Evolutionary conservation across 2,888 invertebrate species (phyloP).

Genomic region (Heliconius aoede): DNA sequence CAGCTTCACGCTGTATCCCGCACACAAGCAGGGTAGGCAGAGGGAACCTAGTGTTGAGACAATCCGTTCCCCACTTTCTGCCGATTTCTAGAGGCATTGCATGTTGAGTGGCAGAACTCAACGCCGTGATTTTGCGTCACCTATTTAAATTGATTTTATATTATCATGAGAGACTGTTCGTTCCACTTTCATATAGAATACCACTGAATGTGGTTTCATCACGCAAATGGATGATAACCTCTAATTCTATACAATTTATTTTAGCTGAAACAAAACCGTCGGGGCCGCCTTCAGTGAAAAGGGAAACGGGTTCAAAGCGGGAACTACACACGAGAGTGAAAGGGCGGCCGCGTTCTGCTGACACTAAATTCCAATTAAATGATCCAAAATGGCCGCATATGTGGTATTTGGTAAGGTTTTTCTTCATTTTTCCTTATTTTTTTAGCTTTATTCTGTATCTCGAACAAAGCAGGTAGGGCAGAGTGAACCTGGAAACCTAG

Average conservation of each 20-base stretch:
- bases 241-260: conserved; percentile 43
- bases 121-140: too few species aligned
- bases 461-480: too few species aligned
- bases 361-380: conserved; percentile 84
- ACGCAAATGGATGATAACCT: conserved; percentile 29
- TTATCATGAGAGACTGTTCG: conserved; percentile 6
- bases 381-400: conserved; percentile 97
- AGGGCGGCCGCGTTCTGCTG: conserved; percentile 81
- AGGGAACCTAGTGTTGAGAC: too few species aligned
- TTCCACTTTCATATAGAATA: conserved; percentile 10
- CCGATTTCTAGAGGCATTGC: too few species aligned
- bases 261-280: conserved; percentile 64
- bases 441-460: neutral
- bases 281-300: conserved; percentile 67
- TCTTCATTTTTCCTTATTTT: conserved; percentile 3
- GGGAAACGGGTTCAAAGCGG: conserved; percentile 67
- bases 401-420: conserved; percentile 97
- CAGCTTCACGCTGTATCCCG: too few species aligned
- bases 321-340: conserved; percentile 89
- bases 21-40: too few species aligned
- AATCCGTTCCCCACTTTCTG: too few species aligned
- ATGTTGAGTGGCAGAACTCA: too few species aligned
- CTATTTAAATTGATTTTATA: conserved; percentile 1
- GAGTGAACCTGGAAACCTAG: too few species aligned
- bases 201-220: conserved; percentile 16